Conservation (phyloP, 1,140 invertebrate species). For the Sycophila sp. region DNA sequence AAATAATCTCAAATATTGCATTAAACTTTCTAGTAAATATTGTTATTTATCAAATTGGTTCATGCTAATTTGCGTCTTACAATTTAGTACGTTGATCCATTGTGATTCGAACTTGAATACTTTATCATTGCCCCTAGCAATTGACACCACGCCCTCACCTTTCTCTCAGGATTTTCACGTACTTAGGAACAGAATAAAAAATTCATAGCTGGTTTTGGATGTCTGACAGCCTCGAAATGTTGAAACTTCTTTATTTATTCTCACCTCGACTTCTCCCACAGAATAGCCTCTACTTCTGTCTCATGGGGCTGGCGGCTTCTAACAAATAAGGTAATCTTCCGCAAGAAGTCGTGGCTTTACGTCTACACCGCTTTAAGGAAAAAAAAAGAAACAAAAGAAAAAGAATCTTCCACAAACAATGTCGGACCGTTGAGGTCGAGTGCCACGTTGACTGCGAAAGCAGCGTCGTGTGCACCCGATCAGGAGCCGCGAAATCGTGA, state of each 20-base stretch:
- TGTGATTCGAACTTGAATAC: neutral
- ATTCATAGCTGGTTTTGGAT: constrained; percentile 27
- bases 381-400: too few species aligned
- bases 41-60: too few species aligned
- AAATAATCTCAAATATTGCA: too few species aligned
- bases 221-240: constrained; percentile 9
- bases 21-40: neutral
- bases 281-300: neutral
- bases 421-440: constrained; percentile 51
- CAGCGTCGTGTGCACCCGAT: constrained; percentile 41
- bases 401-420: too few species aligned
- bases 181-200: constrained; percentile 20
- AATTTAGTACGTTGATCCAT: neutral
- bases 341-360: constrained; percentile 57
- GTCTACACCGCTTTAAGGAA: too few species aligned
- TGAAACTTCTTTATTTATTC: too few species aligned
- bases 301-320: constrained; percentile 52
- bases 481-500: constrained; percentile 15
- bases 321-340: constrained; percentile 63
- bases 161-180: too few species aligned
- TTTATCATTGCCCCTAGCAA: neutral
- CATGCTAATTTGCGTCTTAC: too few species aligned
- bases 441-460: constrained; percentile 56
- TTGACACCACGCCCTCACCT: constrained; percentile 22
- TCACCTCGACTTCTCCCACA: neutral